Evolutionary conservation across 2,888 invertebrate species (phyloP), one percentile per base, ranked within the genome.

Genomic region (Aleiodes alternator): DNA sequence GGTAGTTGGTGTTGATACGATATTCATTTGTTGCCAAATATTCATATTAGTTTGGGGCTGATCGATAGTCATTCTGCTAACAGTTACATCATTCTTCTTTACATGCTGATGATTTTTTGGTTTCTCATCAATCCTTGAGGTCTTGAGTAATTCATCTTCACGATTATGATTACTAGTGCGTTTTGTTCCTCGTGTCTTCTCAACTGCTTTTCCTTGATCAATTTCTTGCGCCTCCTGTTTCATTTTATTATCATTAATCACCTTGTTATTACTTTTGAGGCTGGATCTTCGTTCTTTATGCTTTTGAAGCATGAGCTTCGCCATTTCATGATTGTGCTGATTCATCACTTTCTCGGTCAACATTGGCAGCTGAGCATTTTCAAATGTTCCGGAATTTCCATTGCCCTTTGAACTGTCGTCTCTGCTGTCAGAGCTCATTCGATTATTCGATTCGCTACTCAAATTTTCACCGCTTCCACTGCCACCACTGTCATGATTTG

Each of bases 311-410:
- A 96, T 92, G 68, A 93, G 91, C 83, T 94, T 95, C 86, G 96
- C 96, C 96, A 96, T 96, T 76, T 95, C 94, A 78, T 93, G 92
- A 82, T 96, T 96, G 87, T 96, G 96, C 84, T 90, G 91, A 73
- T 90, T 91, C 5, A 94, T 87, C 57, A 94, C 82, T 0, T 91
- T 92, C 85, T 93, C 92, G 0, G 94, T 94, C 9, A 94, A 87
- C 16, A 91, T 91, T 0, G 91, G 90, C 6, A 91, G 89, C 61
- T 92, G 92, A 43, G 91, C 90, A 48, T 87, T 88, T 31, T 85
- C 84, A 12, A 89, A 87, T 1, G 73, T 61, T 34, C 57, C 69
- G 9, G 57, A 66, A 73, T 89, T 88, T 29, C 87, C 90, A 8
- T 89, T 90, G 0, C 89, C 85, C 61, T 90, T 90, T 75, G 91